Base-by-base conservation (phyloP, 1,140 invertebrate genomes). In the Gryon sp. region DNA sequence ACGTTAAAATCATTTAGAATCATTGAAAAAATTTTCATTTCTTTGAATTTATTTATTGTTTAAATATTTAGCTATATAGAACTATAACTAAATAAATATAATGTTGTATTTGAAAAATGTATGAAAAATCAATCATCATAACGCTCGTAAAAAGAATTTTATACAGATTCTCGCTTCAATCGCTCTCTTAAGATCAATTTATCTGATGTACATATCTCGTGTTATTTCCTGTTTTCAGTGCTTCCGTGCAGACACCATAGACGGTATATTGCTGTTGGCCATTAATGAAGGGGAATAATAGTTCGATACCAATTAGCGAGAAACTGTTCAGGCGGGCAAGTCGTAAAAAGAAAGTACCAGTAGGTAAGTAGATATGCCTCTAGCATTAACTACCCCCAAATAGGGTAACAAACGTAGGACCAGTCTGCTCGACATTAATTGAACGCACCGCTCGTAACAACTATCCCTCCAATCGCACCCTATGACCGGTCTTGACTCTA, bases 221-320 rank as follows among this genome's bases (percentile, higher is more conserved):
- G 48, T 30, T 62, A 55, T 57, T 76, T 45, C 40, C 16, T n/a
- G 22, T 60, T 34, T 32, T n/a, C n/a, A 53, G 59, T 26, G 60
- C 38, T 74, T 78, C 70, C 63, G 63, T 70, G 69, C 69, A 78
- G 69, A 78, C 68, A 36, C 57, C 53, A 70, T 60, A 40, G 11
- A 34, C 12, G 16, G 59, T 50, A 30, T 16, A 63, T 38, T 63
- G 36, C 18, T 28, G 36, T 53, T 62, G 46, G 65, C 60, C 75
- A 76, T 80, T 80, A 80, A 80, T 80, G 78, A 78, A 73, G 72
- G 76, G 68, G 66, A 87, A 84, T 89, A 89, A 87, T 84, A 87
- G 88, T 88, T 87, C 86, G 84, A 88, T 88, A 87, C 84, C 87
- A 88, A 88, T 88, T 88, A 88, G 85, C 81, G 81, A 83, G 79